phyloP scores from a whole-genome alignment of 2,113 vertebrate species.

The Mastomys natalensis region DNA sequence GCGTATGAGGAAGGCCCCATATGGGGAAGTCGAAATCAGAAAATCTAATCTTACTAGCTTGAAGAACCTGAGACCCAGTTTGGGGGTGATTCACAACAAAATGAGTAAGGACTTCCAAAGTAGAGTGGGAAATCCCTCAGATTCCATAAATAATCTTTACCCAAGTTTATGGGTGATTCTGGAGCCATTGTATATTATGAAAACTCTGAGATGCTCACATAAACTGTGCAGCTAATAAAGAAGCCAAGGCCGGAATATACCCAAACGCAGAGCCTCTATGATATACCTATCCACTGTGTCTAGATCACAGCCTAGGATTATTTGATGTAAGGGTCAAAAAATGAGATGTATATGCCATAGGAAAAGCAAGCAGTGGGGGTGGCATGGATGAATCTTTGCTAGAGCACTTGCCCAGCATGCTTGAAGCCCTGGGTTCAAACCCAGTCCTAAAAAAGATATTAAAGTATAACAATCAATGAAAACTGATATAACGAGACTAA shows the following conservation, averaged over 20 bases:
- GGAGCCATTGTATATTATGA: background rate
- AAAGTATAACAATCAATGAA: background rate
- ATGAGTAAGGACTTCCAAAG: background rate
- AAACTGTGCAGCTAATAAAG: background rate
- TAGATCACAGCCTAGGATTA: background rate
- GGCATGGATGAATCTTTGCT: background rate
- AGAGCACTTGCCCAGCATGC: background rate
- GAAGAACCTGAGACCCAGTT: background rate
- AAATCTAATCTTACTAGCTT: background rate
- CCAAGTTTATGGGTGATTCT: background rate
- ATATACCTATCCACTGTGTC: background rate
- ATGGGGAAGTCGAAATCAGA: background rate
- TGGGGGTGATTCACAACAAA: background rate
- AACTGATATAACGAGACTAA: background rate
- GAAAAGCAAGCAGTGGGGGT: background rate
- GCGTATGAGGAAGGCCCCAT: fast-evolving
- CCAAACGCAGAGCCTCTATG: background rate
- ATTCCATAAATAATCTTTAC: background rate
- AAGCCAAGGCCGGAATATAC: background rate
- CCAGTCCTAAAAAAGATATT: background rate
- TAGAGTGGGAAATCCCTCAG: background rate
- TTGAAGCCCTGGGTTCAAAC: background rate
- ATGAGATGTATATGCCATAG: background rate
- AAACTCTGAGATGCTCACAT: background rate
- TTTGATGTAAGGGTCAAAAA: background rate